These are phyloP conservation scores for Riptortus pedestris DNA, from an alignment of 1,140 invertebrate species.

Conservation along the genomic window DNA sequence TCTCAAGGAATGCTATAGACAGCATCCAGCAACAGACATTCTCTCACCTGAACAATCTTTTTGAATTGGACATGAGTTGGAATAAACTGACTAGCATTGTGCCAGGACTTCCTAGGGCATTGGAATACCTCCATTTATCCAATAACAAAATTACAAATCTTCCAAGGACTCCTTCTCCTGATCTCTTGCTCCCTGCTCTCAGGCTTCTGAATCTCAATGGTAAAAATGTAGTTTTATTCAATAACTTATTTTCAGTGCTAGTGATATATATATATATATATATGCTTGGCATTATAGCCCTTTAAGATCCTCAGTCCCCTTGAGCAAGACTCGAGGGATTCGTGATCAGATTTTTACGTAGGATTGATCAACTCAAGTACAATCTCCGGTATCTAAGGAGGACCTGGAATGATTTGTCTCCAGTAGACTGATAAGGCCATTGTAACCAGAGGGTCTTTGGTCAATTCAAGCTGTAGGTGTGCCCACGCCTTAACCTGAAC, in stretches of 20 bases:
- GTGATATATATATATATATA: too few relatives aligned
- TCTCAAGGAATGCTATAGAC: conserved; percentile 33
- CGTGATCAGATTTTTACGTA: not conserved
- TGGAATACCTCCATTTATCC: conserved; percentile 65
- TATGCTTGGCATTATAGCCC: too few relatives aligned
- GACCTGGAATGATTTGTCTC: too few relatives aligned
- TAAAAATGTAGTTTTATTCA: conserved; percentile 2
- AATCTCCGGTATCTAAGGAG: too few relatives aligned
- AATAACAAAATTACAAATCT: conserved; percentile 60
- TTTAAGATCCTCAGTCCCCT: too few relatives aligned
- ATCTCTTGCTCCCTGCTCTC: conserved; percentile 55
- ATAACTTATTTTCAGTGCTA: too few relatives aligned
- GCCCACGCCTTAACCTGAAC: too few relatives aligned
- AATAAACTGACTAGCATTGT: conserved; percentile 55
- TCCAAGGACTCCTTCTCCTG: conserved; percentile 49
- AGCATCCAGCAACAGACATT: conserved; percentile 45
- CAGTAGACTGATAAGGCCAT: too few relatives aligned
- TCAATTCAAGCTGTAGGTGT: too few relatives aligned
- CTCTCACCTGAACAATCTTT: conserved; percentile 56
- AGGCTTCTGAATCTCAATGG: conserved; percentile 61
- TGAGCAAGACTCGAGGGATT: too few relatives aligned
- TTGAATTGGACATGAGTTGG: conserved; percentile 64
- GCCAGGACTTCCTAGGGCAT: conserved; percentile 56
- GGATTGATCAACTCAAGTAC: too few relatives aligned
- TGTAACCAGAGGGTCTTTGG: too few relatives aligned